A percentile compares a stretch with the other conserved stretches of the same genome.
These are phyloP conservation scores for Arizona elegans DNA, from an alignment of 2,113 vertebrate genomes.

Conservation along the genomic window DNA sequence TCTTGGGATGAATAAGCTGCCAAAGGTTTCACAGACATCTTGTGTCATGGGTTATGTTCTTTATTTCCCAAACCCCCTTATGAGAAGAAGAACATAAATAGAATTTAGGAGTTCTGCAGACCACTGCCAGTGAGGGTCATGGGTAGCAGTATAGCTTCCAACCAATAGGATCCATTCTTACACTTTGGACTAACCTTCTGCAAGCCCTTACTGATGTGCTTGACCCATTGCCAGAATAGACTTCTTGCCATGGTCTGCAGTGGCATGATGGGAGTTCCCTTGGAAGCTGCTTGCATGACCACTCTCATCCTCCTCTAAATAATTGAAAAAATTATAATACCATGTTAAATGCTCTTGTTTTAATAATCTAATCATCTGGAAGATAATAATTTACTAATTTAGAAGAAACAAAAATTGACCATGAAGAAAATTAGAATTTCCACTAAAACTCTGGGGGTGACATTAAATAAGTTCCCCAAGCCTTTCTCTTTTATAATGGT, in stretches of 20 bases:
- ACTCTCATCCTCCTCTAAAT: background rate
- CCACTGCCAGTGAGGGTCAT: background rate
- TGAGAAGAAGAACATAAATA: background rate
- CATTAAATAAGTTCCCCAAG: background rate
- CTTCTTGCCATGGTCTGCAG: background rate
- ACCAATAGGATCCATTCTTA: background rate
- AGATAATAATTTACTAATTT: background rate
- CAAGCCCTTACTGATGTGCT: background rate
- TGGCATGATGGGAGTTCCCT: background rate
- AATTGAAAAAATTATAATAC: background rate
- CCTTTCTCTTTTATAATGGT: background rate
- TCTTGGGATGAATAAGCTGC: no score
- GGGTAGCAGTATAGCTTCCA: background rate
- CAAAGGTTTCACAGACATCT: background rate
- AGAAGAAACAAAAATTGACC: background rate
- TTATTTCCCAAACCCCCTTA: background rate
- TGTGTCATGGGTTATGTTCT: background rate
- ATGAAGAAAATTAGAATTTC: background rate
- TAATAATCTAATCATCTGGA: background rate
- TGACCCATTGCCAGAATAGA: background rate
- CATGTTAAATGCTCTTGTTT: background rate
- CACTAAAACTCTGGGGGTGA: background rate
- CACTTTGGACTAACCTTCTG: background rate
- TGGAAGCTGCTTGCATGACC: background rate
- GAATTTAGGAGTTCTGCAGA: background rate